Conservation (phyloP, 1,140 invertebrate species). For the Caenorhabditis latens region DNA sequence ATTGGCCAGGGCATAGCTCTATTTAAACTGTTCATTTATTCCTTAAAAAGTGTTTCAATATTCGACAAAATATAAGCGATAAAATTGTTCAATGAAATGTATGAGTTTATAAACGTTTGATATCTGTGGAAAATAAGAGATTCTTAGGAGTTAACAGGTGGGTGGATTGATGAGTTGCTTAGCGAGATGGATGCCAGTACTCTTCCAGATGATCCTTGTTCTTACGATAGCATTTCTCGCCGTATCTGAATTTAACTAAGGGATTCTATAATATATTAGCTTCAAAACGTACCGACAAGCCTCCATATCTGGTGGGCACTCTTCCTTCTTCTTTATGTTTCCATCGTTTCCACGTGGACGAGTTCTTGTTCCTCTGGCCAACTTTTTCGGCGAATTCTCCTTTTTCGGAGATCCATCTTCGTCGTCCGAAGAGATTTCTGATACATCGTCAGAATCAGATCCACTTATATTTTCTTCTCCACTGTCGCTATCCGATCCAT, state of each 20-base stretch:
- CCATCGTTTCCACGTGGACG: slow-evolving; percentile 44
- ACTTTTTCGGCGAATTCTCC: not conserved
- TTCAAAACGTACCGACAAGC: slow-evolving; percentile 1
- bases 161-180: not conserved
- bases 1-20: not conserved
- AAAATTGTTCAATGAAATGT: too few species aligned
- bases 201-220: slow-evolving; percentile 48
- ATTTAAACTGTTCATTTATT: not conserved
- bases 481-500: not conserved
- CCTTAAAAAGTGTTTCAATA: not conserved
- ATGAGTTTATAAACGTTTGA: too few species aligned
- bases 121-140: too few species aligned
- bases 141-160: too few species aligned
- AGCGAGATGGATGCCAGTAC: slow-evolving; percentile 54
- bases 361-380: slow-evolving; percentile 33
- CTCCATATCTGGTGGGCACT: slow-evolving; percentile 34
- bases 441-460: slow-evolving; percentile 36
- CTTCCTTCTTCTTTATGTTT: slow-evolving; percentile 11
- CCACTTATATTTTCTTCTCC: slow-evolving; percentile 6
- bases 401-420: slow-evolving; percentile 18
- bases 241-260: slow-evolving; percentile 47
- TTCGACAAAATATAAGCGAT: not conserved
- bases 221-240: slow-evolving; percentile 61
- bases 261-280: not conserved
- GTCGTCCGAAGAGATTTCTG: slow-evolving; percentile 33